phyloP scores from a whole-genome alignment of 2,888 invertebrate species.

The Diloba caeruleocephala region DNA sequence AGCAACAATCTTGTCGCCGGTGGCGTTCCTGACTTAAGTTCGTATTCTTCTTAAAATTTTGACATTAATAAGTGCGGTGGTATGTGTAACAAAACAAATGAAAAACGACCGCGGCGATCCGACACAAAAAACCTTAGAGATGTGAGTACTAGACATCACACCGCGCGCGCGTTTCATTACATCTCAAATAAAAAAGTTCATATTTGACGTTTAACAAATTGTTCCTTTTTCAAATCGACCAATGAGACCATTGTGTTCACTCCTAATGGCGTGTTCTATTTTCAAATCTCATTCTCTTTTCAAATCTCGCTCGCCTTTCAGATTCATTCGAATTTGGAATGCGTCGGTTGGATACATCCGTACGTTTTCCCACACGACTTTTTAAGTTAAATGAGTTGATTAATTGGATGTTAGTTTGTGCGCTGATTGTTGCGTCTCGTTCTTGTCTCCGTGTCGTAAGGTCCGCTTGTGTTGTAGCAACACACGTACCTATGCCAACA shows the following conservation, averaged over 20 bases:
- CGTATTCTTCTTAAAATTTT: conserved; percentile 81
- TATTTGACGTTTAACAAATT: conserved; percentile 90
- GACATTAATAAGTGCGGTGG: conserved; percentile 80
- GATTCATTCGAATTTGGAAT: conserved; percentile 89
- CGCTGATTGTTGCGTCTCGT: conserved; percentile 45
- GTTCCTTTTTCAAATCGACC: conserved; percentile 89
- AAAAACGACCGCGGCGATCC: conserved; percentile 79
- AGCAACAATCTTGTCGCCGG: conserved; percentile 81
- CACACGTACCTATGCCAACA: conserved; percentile 39
- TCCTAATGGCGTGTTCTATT: conserved; percentile 89
- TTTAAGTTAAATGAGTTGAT: conserved; percentile 87
- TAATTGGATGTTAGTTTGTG: conserved; percentile 81
- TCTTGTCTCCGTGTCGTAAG: conserved; percentile 33
- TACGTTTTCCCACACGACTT: conserved; percentile 87
- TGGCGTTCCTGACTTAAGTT: conserved; percentile 75
- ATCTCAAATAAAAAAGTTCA: conserved; percentile 87
- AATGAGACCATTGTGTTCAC: conserved; percentile 88
- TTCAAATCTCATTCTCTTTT: conserved; percentile 89
- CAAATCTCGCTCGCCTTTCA: conserved; percentile 86
- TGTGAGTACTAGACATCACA: conserved; percentile 83
- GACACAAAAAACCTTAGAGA: conserved; percentile 81
- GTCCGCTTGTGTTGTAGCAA: conserved; percentile 24
- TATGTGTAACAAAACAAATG: conserved; percentile 81
- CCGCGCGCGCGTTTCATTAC: conserved; percentile 82
- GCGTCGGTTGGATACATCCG: conserved; percentile 78